Percentiles rank a stretch among this genome's conserved stretches.
Evolutionary conservation across 2,113 vertebrate species (phyloP).

Genomic region (Gallinago paraguaiae): DNA sequence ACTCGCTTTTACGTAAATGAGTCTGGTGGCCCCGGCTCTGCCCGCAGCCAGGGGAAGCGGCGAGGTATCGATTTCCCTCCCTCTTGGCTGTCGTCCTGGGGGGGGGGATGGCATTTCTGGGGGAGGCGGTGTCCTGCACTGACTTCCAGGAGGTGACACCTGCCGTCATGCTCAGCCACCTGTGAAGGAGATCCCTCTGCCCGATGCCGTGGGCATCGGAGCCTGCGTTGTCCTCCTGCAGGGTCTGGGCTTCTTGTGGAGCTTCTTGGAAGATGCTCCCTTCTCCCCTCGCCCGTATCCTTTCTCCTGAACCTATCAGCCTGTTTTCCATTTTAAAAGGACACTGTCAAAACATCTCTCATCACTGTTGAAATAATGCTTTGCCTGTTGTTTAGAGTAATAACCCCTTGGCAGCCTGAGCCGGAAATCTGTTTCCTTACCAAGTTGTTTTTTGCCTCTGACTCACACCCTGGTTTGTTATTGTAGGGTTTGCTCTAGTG

Average conservation of each 20-base stretch:
- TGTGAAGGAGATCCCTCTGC: background rate
- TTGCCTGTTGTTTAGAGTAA: conserved; percentile 64
- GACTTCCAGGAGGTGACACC: conserved; percentile 47
- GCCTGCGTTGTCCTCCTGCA: background rate
- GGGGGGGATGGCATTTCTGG: background rate
- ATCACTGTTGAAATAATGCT: conserved; percentile 66
- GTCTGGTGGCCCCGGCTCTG: background rate
- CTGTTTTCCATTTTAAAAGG: conserved; percentile 61
- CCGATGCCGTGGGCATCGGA: background rate
- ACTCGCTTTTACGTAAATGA: background rate
- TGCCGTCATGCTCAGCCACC: background rate
- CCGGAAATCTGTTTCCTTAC: conserved; percentile 68
- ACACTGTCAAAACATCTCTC: conserved; percentile 65
- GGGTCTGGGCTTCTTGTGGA: background rate
- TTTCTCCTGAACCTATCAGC: conserved; percentile 22
- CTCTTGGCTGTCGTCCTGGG: background rate
- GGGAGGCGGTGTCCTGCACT: background rate
- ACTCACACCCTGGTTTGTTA: conserved; percentile 62
- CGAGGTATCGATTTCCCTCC: background rate
- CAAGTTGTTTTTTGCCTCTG: conserved; percentile 63
- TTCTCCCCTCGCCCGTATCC: background rate
- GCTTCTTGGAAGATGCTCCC: background rate
- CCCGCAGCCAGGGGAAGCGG: background rate
- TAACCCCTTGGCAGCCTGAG: conserved; percentile 64
- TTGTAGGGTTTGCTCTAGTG: conserved; percentile 64